Evolutionary conservation across 2,113 vertebrate genomes (phyloP).

Genomic region (Lepus timidus): DNA sequence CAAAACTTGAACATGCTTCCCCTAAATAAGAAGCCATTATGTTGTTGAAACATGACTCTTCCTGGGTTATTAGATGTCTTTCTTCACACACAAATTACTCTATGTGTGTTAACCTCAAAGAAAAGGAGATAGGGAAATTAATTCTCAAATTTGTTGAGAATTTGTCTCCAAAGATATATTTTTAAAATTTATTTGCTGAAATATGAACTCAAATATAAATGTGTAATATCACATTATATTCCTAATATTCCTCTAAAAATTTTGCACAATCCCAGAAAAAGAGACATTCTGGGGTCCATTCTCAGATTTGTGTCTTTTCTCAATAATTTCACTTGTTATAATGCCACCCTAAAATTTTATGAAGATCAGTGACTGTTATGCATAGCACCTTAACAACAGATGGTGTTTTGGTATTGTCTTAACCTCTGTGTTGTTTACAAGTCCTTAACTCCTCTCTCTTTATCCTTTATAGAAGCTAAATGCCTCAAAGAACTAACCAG

Average conservation of each 20-base stretch:
- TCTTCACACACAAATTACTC: background rate
- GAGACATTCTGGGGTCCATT: background rate
- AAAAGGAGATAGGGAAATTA: conserved; percentile 14
- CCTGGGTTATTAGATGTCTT: background rate
- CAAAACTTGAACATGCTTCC: conserved; percentile 64
- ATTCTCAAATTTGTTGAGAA: background rate
- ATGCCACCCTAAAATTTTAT: background rate
- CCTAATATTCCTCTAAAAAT: background rate
- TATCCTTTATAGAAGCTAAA: background rate
- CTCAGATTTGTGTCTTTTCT: background rate
- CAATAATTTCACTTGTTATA: background rate
- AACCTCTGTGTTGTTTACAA: background rate
- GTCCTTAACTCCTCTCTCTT: background rate
- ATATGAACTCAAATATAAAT: background rate
- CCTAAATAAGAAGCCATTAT: conserved; percentile 28
- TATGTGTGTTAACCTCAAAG: background rate
- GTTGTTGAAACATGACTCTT: conserved; percentile 58
- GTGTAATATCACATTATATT: background rate
- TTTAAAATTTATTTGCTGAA: conserved; percentile 22
- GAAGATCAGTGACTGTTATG: background rate
- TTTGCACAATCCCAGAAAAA: background rate
- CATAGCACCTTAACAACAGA: background rate
- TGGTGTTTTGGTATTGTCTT: background rate
- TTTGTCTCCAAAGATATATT: background rate
- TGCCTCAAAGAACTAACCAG: background rate